phyloP scores from a whole-genome alignment of 2,888 invertebrate species.

The Pollenia griseotomentosa region DNA sequence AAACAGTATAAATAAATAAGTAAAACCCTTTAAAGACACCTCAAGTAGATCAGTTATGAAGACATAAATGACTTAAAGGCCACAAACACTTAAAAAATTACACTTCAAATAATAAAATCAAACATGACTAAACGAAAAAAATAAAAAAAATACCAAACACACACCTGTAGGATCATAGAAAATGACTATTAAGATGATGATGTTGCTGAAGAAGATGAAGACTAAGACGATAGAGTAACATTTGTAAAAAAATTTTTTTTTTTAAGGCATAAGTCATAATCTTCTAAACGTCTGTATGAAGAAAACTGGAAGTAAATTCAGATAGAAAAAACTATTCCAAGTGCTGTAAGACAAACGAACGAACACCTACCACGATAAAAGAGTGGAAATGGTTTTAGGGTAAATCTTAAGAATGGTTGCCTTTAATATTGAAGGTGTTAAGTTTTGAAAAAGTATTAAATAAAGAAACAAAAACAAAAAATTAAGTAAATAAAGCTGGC shows the following conservation, averaged over 20 bases:
- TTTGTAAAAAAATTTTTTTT: constrained; percentile 3
- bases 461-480: neutral
- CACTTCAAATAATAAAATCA: constrained; percentile 67
- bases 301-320: constrained; percentile 35
- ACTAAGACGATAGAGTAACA: constrained; percentile 16
- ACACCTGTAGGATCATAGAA: constrained; percentile 51
- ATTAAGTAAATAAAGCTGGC: neutral
- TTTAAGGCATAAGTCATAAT: constrained; percentile 8
- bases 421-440: constrained; percentile 52
- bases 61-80: constrained; percentile 74
- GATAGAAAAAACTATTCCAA: constrained; percentile 29
- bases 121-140: constrained; percentile 48
- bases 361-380: constrained; percentile 64
- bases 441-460: constrained; percentile 27
- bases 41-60: constrained; percentile 74
- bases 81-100: constrained; percentile 64
- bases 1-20: constrained; percentile 37
- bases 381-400: constrained; percentile 15
- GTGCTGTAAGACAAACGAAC: constrained; percentile 13
- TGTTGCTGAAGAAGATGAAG: constrained; percentile 12
- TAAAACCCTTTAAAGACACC: constrained; percentile 50
- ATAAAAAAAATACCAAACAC: constrained; percentile 20
- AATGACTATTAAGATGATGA: constrained; percentile 26
- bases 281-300: constrained; percentile 28
- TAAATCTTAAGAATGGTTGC: constrained; percentile 33